phyloP scores from a whole-genome alignment of 2,888 invertebrate genomes.

The Trachelus troglodyta region DNA sequence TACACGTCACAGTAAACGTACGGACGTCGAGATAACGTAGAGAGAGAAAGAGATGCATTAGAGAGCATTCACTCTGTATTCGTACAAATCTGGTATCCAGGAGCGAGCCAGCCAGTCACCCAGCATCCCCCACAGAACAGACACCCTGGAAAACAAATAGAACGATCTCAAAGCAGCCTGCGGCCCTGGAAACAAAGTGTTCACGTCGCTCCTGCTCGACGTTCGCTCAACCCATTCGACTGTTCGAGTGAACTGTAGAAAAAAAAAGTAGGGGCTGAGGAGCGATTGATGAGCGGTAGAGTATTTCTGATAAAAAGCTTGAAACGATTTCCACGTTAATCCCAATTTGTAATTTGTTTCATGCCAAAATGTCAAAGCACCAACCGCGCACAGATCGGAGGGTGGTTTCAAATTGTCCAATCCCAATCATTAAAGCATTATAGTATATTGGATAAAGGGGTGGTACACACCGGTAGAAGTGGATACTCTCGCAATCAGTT shows the following conservation, averaged over 20 bases:
- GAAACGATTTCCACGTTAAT: constrained; percentile 2
- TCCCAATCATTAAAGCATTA: not conserved
- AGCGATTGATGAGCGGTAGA: constrained; percentile 2
- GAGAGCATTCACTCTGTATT: constrained; percentile 28
- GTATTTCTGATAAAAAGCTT: constrained; percentile 2
- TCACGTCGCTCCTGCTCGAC: constrained; percentile 33
- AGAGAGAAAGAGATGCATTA: constrained; percentile 21
- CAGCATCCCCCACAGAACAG: not conserved
- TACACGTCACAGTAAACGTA: not conserved
- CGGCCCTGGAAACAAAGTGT: constrained; percentile 49
- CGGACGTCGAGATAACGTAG: constrained; percentile 43
- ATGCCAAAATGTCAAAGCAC: not conserved
- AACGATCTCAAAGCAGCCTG: constrained; percentile 28
- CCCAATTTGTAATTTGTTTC: constrained; percentile 1
- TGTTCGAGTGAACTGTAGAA: not conserved
- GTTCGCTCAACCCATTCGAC: not conserved
- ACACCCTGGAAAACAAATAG: constrained; percentile 53
- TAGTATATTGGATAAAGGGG: not conserved
- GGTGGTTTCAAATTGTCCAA: not conserved
- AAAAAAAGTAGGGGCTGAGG: not conserved
- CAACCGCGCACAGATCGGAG: not conserved
- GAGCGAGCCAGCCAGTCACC: not conserved
- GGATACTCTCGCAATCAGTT: not conserved
- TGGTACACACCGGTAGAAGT: not conserved
- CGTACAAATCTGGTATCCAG: not conserved